Evolutionary conservation across 2,113 vertebrate genomes (phyloP).

Genomic region (Pao palembangensis): DNA sequence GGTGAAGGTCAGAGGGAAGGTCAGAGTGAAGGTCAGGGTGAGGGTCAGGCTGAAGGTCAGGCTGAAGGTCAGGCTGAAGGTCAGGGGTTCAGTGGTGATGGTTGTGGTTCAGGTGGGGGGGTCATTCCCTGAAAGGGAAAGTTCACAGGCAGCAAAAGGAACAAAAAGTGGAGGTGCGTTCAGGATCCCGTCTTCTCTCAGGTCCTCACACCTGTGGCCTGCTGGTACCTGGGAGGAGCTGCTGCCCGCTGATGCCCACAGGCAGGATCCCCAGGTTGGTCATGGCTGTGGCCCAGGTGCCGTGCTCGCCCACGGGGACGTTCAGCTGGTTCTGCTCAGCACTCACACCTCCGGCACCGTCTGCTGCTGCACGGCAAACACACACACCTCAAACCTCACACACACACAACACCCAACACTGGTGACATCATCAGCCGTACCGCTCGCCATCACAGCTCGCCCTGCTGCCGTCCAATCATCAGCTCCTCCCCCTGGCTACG

Average conservation of each 20-base stretch:
- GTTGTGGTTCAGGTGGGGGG: too few species aligned
- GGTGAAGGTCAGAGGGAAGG: too few species aligned
- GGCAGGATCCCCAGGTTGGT: slow-evolving; percentile 93
- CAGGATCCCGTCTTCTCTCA: too few species aligned
- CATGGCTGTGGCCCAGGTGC: slow-evolving; percentile 93
- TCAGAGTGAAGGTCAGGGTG: too few species aligned
- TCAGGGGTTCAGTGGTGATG: too few species aligned
- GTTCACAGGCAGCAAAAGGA: too few species aligned
- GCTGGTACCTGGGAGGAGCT: slow-evolving; percentile 83
- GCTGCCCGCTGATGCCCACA: slow-evolving; percentile 86
- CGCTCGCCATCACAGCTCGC: slow-evolving; percentile 83
- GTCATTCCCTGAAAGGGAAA: too few species aligned
- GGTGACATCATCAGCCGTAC: slow-evolving; percentile 59
- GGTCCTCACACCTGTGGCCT: too few species aligned
- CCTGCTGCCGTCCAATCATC: slow-evolving; percentile 44
- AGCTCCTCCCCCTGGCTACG: slow-evolving; percentile 13
- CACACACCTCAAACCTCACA: not conserved
- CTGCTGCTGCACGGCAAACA: slow-evolving; percentile 74
- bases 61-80: too few species aligned
- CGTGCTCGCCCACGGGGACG: slow-evolving; percentile 83
- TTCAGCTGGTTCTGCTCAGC: slow-evolving; percentile 84
- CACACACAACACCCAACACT: not conserved
- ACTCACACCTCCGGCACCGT: slow-evolving; percentile 83
- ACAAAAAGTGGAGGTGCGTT: too few species aligned
- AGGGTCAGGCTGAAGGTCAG: too few species aligned